These are phyloP conservation scores for Heterohyrax brucei DNA, from an alignment of 2,797 vertebrate genomes.

Conservation along the genomic window DNA sequence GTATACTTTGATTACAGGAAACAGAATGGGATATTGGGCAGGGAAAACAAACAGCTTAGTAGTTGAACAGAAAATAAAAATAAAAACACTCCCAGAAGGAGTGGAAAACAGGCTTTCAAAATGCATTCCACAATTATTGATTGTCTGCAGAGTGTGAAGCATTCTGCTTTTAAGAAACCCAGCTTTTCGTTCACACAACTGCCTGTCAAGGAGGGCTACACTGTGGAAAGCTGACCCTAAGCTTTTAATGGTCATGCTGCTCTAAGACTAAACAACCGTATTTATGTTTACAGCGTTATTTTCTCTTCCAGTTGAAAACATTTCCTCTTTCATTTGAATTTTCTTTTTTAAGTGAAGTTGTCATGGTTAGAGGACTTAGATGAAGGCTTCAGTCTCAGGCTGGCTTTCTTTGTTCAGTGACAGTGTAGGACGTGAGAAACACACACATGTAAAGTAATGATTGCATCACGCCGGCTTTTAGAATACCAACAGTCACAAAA, in stretches of 20 bases:
- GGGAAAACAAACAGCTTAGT: conserved; percentile 42
- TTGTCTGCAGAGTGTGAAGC: conserved; percentile 63
- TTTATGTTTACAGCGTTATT: conserved; percentile 17
- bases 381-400: neutral
- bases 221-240: conserved; percentile 70
- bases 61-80: conserved; percentile 74
- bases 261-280: conserved; percentile 43
- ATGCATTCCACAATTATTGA: conserved; percentile 81
- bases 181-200: conserved; percentile 55
- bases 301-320: conserved; percentile 15
- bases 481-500: neutral
- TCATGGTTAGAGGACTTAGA: conserved; percentile 46
- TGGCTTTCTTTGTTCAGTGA: neutral
- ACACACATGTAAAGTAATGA: neutral
- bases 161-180: conserved; percentile 64
- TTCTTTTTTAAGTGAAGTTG: conserved; percentile 47
- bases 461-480: neutral
- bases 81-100: conserved; percentile 68
- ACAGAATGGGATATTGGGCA: neutral
- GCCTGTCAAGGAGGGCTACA: conserved; percentile 35
- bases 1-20: neutral
- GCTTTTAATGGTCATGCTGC: conserved; percentile 74
- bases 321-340: conserved; percentile 50
- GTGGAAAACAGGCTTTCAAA: conserved; percentile 76
- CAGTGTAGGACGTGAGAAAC: neutral